phyloP scores from a whole-genome alignment of 2,888 invertebrate genomes.

The Halictus quadricinctus region DNA sequence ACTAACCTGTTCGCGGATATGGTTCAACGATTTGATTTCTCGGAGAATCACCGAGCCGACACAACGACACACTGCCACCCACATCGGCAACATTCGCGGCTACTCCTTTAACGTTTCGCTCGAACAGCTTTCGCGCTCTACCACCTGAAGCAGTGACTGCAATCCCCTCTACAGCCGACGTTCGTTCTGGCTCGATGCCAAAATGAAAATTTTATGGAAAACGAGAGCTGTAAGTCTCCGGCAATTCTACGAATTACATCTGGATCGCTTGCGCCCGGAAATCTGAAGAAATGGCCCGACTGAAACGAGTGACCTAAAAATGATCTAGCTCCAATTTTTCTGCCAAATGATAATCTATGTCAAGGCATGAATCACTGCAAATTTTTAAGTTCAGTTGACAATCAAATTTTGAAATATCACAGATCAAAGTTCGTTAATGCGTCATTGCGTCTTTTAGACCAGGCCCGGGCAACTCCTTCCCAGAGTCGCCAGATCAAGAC shows the following conservation, averaged over 20 bases:
- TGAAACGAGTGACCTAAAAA: neutral
- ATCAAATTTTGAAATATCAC: neutral
- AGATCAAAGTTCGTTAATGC: no score
- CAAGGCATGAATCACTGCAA: neutral
- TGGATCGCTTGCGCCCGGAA: neutral
- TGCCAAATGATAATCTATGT: neutral
- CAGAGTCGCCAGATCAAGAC: no score
- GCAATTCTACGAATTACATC: neutral
- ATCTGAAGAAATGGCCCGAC: neutral
- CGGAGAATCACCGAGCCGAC: constrained; percentile 11
- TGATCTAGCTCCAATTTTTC: neutral
- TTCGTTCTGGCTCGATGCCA: neutral
- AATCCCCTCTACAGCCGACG: neutral
- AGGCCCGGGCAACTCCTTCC: no score
- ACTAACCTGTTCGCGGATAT: constrained; percentile 6
- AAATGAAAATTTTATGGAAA: neutral
- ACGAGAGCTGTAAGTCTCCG: neutral
- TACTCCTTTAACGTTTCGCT: neutral
- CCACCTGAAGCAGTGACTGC: neutral
- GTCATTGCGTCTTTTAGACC: no score
- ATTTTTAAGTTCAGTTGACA: neutral
- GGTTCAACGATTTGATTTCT: neutral
- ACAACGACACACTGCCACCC: neutral
- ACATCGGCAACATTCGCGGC: neutral
- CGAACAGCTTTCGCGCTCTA: neutral